Evolutionary conservation across 2,113 vertebrate genomes (phyloP), one percentile per base, ranked within the genome.

Genomic region (Corythoichthys intestinalis): DNA sequence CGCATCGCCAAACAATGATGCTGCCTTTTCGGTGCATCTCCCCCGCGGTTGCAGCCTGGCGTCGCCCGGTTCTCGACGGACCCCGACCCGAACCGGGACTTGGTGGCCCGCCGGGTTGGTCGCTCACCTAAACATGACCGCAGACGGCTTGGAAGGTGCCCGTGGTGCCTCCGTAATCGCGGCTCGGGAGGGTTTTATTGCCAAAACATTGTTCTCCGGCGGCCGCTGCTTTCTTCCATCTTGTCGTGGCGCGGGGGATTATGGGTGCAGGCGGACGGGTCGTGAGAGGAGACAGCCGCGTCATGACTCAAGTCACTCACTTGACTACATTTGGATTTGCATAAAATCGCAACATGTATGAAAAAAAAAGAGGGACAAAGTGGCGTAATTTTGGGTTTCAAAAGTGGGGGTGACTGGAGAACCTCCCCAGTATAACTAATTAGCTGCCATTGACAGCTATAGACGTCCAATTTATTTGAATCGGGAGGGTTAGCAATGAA

Each of bases 131-230:
- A 81, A 83, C 92, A 93, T 92, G 89, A 83, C 90, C 86, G 83
- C 90, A 83, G 82, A 71, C 67, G 74, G 74, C 71, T 81, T 62
- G 69, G 73, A 88, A 73, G 67, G 88, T 82, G 80, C 59, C 69
- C 86, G 49, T 78, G 80, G 70, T 75, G 64, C 72, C 64, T 81
- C 72, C 67, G 69, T 79, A 57, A 62, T 83, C 84, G 78, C 76
- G 81, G 75, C 77, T 87, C 79, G 52, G 41, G 80, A 74, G 79
- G 78, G 14, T 68, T 88, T 92, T 90, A 93, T 84, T 88, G 90
- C 90, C 92, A 91, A 92, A 93, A 93, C 91, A 92, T 91, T 92
- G 92, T 92, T 92, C 91, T 92, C 84, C 84, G 75, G 86, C 91
- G 84, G 87, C 73, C 77, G 88, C 90, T 90, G 84, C 88, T 90